A percentile compares a stretch with the other conserved stretches of the same genome.
phyloP scores from a whole-genome alignment of 2,113 vertebrate species.

The Morone saxatilis region DNA sequence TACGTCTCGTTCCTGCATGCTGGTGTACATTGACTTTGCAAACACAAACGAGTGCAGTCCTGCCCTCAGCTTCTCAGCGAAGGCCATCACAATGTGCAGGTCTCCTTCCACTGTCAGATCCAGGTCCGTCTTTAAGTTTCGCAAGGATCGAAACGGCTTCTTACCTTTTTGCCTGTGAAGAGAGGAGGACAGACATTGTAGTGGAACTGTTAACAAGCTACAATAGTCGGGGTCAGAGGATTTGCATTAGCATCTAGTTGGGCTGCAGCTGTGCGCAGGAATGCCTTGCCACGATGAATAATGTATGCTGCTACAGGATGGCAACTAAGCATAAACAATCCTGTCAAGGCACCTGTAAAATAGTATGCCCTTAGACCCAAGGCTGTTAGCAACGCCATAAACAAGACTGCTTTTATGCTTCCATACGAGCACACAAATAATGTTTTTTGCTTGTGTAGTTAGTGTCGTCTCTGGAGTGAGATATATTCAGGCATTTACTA shows the following conservation, averaged over 20 bases:
- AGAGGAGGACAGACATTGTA: not conserved
- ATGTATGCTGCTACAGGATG: slow-evolving; percentile 66
- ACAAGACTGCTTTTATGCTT: slow-evolving; percentile 43
- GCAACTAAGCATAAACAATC: slow-evolving; percentile 58
- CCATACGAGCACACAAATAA: slow-evolving; percentile 28
- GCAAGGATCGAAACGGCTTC: slow-evolving; percentile 93
- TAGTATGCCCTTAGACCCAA: slow-evolving; percentile 56
- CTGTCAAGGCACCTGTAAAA: slow-evolving; percentile 67
- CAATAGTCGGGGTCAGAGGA: slow-evolving; percentile 31
- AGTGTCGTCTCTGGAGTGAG: slow-evolving; percentile 10
- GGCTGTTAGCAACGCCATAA: slow-evolving; percentile 49
- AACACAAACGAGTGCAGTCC: slow-evolving; percentile 97
- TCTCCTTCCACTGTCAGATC: slow-evolving; percentile 95
- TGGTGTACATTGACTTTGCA: slow-evolving; percentile 94
- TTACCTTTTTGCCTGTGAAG: slow-evolving; percentile 93
- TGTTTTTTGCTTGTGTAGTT: slow-evolving; percentile 25
- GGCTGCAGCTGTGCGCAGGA: slow-evolving; percentile 53
- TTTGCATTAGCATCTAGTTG: slow-evolving; percentile 51
- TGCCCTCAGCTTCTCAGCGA: slow-evolving; percentile 96
- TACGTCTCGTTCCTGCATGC: slow-evolving; percentile 93
- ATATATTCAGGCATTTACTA: not conserved
- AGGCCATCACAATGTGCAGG: slow-evolving; percentile 96
- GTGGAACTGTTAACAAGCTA: slow-evolving; percentile 24
- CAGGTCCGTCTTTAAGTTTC: slow-evolving; percentile 94
- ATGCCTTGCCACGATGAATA: slow-evolving; percentile 59